Evolutionary conservation across 1,140 invertebrate genomes (phyloP), one percentile per base, ranked within the genome.

Genomic region (Anoplolepis gracilipes): DNA sequence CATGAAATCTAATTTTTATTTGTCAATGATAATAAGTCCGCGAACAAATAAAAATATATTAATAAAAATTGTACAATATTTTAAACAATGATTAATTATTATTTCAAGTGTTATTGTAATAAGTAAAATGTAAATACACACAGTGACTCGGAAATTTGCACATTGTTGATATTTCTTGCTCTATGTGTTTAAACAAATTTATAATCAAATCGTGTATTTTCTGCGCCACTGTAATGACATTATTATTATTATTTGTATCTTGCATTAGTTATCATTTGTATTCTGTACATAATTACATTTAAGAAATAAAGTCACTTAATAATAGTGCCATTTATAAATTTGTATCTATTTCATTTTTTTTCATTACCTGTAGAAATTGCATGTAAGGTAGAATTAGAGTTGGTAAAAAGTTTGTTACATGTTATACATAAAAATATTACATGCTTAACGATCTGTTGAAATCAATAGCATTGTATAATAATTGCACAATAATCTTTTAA

Each of bases 281-380:
- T 64, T 76, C 70, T 90, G 78, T 90, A 90, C 57, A 89, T 89
- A 90, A 87, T 79, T 70, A 87, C 25, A 57, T 62, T 85, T 36
- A 81, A 86, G 49, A 72, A 92, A 92, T 92, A 91, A 91, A 92
- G 85, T 88, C 89, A 87, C 86, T 88, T 90, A 65, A 86, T 85
- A 86, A 85, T 70, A 92, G 88, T 87, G 89, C 84, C 86, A 89
- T 91, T 89, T 85, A 87, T 64, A 70, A 85, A 87, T 11, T 30
- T 78, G 28, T 42, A 65, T 62, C 33, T 64, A 33, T 86, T 13
- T 42, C 6, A n/a, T 7, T 61, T 79, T 85, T 81, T 1, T 62
- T 16, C 75, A 81, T 84, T 46, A 69, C 49, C 65, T 6, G 64
- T n/a, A 55, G 16, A 65, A 73, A 62, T 28, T 36, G 22, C 62